Base-by-base conservation (phyloP, 1,140 invertebrate species). In the Euura lappo region DNA sequence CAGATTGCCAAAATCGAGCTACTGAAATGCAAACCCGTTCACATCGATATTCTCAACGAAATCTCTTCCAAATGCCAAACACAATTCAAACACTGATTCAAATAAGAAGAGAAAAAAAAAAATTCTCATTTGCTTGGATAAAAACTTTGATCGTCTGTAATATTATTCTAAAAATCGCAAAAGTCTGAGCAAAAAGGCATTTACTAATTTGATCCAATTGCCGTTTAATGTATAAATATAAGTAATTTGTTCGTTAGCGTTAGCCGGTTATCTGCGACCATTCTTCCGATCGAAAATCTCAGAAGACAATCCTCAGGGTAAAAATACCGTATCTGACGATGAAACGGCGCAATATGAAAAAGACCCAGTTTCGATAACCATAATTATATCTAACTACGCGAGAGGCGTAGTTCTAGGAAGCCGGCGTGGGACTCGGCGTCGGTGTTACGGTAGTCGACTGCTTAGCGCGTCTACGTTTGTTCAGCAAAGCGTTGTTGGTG, bases 401-500 rank as follows among this genome's bases (percentile, higher is more conserved):
- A 44, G 44, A 45, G 6, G 28, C 71, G 64, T 74, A 69, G 43
- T 74, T 77, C 79, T 83, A 83, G 75, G 81, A 82, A n/a, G 79
- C 78, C 3, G 79, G 72, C 13, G 80, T 81, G 42, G 79, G 79
- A 69, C 79, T 81, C 6, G 78, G 74, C n/a, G 81, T 42, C 5
- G 78, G 66, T 6, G 77, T 75, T 42, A 79, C 74, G 8, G 74
- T 72, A 3, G 68, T 72, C 2, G 77, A 71, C 44, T 84, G 82
- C 51, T 84, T 85, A 6, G 84, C 84, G n/a, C 81, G 82, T 75
- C 84, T 78, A 70, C 97, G 90, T 87, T 98, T 98, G 82, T 95
- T 96, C 6, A 99, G 86, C 51, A 98, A 87, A 5, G 95, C 91
- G 88, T 99, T 99, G 82, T 97, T 98, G 13, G 95, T 96, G 78